Base-by-base conservation (phyloP, 2,888 invertebrate genomes). In the Nomada lathburiana region DNA sequence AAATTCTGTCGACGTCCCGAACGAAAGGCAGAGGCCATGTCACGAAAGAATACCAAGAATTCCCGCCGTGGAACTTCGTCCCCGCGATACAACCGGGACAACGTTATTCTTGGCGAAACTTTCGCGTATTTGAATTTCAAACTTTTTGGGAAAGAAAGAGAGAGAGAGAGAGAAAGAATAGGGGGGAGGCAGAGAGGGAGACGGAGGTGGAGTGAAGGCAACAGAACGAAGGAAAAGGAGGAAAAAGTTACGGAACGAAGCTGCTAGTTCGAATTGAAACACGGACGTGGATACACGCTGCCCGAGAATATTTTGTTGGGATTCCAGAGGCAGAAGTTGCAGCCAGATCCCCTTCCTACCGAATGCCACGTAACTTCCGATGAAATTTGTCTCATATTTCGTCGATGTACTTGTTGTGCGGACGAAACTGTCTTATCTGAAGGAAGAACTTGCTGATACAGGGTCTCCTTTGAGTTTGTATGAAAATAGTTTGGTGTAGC, bases 41-140 rank as follows among this genome's bases (percentile, higher is more conserved):
- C 60, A 16, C 65, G 69, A 29, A 80, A 72, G 81, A 69, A 81
- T 83, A 76, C 78, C 29, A 74, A 72, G 69, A 83, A 83, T 78
- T 78, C 50, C 42, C 71, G 20, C 44, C 71, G 53, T 7, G 23
- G 64, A 74, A 65, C 53, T 74, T 74, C 47, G 42, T 71, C 72
- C 20, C 62, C 36, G 50, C 82, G 83, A 83, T 83, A 83, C 83
- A 83, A 78, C 52, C 73, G 78, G 74, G 82, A 82, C 82, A 78
- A 75, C 82, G 76, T 75, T 83, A 83, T 83, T 78, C 82, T 77
- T 78, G 70, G n/a, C 62, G 71, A 60, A 83, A 82, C 68, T 83
- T 82, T 36, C 50, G 36, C 74, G 70, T 78, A 83, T 83, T 83
- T 83, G 83, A 83, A 83, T 82, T 83, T 83, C 65, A 83, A 82